These are phyloP conservation scores for Deilephila porcellus DNA, from an alignment of 2,888 invertebrate genomes.

Conservation along the genomic window DNA sequence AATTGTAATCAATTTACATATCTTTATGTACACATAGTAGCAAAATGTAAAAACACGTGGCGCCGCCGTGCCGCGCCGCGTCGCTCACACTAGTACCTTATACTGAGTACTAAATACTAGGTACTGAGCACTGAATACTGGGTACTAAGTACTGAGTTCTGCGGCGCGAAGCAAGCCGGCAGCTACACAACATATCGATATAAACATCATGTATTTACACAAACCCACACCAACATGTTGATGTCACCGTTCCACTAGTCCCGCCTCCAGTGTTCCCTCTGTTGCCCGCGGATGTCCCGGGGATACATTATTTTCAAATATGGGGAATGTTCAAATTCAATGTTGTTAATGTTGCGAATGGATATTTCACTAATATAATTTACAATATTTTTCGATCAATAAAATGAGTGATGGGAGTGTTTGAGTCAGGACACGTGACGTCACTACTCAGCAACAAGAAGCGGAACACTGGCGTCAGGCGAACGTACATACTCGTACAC, in stretches of 20 bases:
- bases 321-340: no score
- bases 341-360: no score
- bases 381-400: no score
- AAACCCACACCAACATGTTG: constrained; percentile 38
- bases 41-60: constrained; percentile 73
- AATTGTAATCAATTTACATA: constrained; percentile 78
- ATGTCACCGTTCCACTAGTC: neutral
- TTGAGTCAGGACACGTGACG: neutral
- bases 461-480: neutral
- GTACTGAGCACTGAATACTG: no score
- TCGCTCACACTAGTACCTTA: constrained; percentile 36
- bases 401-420: no score
- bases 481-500: neutral
- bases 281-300: neutral
- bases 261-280: neutral
- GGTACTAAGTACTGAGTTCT: no score
- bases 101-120: no score
- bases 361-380: no score
- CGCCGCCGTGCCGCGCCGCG: constrained; percentile 22
- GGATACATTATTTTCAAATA: no score
- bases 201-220: constrained; percentile 74
- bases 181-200: constrained; percentile 54
- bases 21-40: constrained; percentile 81
- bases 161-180: constrained; percentile 32
- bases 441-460: neutral